A percentile compares a stretch with the other conserved stretches of the same genome.
Evolutionary conservation across 2,113 vertebrate species (phyloP).

Genomic region (Fulmarus glacialis): DNA sequence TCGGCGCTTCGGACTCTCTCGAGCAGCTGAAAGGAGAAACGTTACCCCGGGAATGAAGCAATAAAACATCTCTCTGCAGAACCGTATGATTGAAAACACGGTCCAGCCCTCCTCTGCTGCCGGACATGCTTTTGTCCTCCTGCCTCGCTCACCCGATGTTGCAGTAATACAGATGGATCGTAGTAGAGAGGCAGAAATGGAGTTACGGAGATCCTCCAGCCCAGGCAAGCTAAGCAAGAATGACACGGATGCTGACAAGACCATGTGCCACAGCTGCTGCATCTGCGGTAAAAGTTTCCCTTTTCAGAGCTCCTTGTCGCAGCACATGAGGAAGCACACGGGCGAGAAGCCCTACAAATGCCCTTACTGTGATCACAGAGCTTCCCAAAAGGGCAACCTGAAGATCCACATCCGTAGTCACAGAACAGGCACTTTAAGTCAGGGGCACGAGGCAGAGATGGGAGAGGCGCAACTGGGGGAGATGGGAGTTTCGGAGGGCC

Average conservation of each 20-base stretch:
- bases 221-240: constrained; percentile 72
- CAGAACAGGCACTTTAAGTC: constrained; percentile 87
- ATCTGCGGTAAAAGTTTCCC: constrained; percentile 94
- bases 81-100: constrained; percentile 44
- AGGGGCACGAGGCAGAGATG: constrained; percentile 81
- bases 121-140: background rate
- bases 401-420: constrained; percentile 96
- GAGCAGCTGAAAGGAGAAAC: background rate
- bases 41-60: constrained; percentile 44
- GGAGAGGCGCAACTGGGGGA: constrained; percentile 79
- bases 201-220: constrained; percentile 76
- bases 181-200: constrained; percentile 76
- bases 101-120: background rate
- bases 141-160: background rate
- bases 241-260: constrained; percentile 78
- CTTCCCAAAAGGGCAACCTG: constrained; percentile 94
- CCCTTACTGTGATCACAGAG: constrained; percentile 93
- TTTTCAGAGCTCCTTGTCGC: constrained; percentile 93
- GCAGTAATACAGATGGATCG: constrained; percentile 77
- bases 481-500: constrained; percentile 84
- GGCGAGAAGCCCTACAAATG: constrained; percentile 96
- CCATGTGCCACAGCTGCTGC: constrained; percentile 83
- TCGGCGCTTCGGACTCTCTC: background rate
- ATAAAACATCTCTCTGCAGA: constrained; percentile 23
- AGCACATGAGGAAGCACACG: constrained; percentile 96